A percentile compares a stretch with the other conserved stretches of the same genome.
Conservation (phyloP, 1,140 invertebrate genomes). For the Eulimnadia texana region DNA sequence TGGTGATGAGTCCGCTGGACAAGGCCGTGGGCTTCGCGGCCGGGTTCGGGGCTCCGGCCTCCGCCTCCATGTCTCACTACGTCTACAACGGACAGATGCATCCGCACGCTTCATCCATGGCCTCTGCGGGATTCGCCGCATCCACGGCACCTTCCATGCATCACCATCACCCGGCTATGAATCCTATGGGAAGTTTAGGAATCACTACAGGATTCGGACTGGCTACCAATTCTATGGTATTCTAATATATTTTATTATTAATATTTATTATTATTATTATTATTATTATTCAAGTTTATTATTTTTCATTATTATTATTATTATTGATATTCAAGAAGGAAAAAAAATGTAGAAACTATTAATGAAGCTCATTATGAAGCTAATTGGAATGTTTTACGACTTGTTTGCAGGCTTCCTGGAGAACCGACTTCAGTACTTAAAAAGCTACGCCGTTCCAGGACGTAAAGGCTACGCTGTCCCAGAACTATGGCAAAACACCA, state of each 20-base stretch:
- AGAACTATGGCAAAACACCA: too few species aligned
- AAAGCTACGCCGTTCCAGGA: too few species aligned
- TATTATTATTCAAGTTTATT: neutral
- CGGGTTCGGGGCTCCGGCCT: slow-evolving; percentile 20
- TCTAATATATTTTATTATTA: neutral
- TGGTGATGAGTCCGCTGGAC: slow-evolving; percentile 24
- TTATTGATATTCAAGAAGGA: neutral
- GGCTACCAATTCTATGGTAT: slow-evolving; percentile 33
- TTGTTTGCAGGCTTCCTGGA: slow-evolving; percentile 5
- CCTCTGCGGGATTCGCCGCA: slow-evolving; percentile 26
- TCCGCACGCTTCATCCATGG: slow-evolving; percentile 20
- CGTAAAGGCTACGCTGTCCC: too few species aligned
- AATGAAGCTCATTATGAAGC: neutral
- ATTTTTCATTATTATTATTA: neutral
- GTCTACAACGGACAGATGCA: slow-evolving; percentile 31
- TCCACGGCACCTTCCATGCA: slow-evolving; percentile 22
- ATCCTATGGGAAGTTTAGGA: slow-evolving; percentile 24
- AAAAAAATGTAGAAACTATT: neutral
- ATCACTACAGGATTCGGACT: slow-evolving; percentile 13
- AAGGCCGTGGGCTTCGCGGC: slow-evolving; percentile 20
- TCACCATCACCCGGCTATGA: neutral
- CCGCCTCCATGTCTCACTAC: slow-evolving; percentile 30
- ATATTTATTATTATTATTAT: neutral
- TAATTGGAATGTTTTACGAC: neutral
- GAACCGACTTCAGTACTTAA: slow-evolving; percentile 10